These are phyloP conservation scores for Pristionchus japonicus DNA, from an alignment of 2,888 invertebrate species.

Conservation along the genomic window DNA sequence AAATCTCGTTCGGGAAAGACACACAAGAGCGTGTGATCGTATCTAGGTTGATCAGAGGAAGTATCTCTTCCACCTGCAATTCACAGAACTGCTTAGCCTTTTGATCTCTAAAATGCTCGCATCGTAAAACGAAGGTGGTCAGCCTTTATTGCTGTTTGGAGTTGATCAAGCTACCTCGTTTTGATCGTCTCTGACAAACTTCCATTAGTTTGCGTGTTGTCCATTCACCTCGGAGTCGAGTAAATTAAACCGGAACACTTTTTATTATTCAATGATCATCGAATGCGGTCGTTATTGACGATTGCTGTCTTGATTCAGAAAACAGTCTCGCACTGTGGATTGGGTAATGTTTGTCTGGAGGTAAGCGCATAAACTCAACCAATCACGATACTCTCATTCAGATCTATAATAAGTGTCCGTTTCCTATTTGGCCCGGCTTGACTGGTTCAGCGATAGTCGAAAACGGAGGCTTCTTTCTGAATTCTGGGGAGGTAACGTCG, in stretches of 20 bases:
- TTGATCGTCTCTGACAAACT: too few species aligned
- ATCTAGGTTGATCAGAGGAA: background rate
- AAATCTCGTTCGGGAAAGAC: too few species aligned
- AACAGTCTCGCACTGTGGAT: background rate
- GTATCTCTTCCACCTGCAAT: background rate
- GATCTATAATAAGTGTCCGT: conserved; percentile 64
- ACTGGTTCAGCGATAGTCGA: background rate
- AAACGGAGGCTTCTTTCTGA: background rate
- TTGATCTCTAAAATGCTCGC: too few species aligned
- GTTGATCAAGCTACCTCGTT: too few species aligned
- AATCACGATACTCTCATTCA: background rate
- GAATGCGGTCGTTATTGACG: background rate
- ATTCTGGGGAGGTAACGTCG: background rate
- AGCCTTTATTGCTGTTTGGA: too few species aligned
- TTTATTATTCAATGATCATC: background rate
- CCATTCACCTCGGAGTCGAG: too few species aligned
- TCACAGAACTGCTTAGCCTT: background rate
- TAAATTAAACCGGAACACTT: too few species aligned
- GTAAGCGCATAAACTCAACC: background rate
- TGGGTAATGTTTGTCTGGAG: background rate
- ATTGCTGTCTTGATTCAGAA: background rate
- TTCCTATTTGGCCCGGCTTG: conserved; percentile 68
- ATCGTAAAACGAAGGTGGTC: too few species aligned
- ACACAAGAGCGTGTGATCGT: background rate
- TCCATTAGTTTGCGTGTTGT: too few species aligned